Base-by-base conservation (phyloP, 2,888 invertebrate genomes). In the Nudaria mundana region DNA sequence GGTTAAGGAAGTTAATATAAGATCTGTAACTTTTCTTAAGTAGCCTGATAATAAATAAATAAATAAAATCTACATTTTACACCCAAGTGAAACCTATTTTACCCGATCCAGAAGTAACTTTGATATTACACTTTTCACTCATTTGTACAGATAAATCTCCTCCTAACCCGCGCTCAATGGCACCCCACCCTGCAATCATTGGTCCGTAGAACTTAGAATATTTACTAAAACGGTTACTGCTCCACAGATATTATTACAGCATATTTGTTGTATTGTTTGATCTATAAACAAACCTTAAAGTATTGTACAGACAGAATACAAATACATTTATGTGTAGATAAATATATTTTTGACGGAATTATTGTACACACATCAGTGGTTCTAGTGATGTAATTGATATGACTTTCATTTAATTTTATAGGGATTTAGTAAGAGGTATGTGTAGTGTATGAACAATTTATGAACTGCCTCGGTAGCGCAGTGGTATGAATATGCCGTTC, bases 141-240 rank as follows among this genome's bases (percentile, higher is more conserved):
- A 10, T 24, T 4, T 8, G 3, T 5, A 11, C 11, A 11, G 13
- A 12, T 7, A 37, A 15, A 8, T 10, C 8, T 15, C 5, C 12
- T 8, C 1, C 8, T 4, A 15, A 11, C 11, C 33, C 68, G 71
- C 70, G 49, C 1, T 1, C 39, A 71, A 20, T 63, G 24, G 5
- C 14, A 25, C 71, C 56, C 23, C 24, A 59, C 63, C 53, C 6
- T 16, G 20, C 14, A 46, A 36, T 49, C 63, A 71, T 50, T 61
- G 66, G 55, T 46, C 62, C 69, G 70, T 69, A 67, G 75, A 73
- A 67, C 72, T 67, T 76, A 69, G 66, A 70, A 72, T 76, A 76
- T 80, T 76, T 71, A 77, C 58, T 67, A 69, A 65, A 81, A 66
- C 67, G 66, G 61, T 55, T 20, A 56, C 58, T 56, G 52, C 67